Percentiles rank a stretch among this genome's conserved stretches.
Evolutionary conservation across 2,797 vertebrate species (phyloP).

Genomic region (Amphiprion clarkii): DNA sequence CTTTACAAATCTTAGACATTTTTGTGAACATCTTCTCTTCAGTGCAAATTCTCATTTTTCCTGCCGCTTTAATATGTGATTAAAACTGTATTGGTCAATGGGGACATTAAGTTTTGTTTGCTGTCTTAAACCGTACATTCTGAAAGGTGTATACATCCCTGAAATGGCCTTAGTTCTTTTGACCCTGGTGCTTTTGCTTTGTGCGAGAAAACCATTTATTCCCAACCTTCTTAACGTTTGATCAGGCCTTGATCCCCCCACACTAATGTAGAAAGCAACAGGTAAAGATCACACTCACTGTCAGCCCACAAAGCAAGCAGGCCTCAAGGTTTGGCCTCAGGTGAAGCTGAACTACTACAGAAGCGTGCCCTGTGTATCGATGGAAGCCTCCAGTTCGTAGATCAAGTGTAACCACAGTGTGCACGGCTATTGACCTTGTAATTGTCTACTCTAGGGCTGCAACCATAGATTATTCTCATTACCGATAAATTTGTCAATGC

Average conservation of each 20-base stretch:
- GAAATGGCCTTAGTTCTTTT: constrained; percentile 31
- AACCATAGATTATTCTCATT: constrained; percentile 53
- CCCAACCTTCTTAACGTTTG: constrained; percentile 31
- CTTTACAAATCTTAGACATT: constrained; percentile 46
- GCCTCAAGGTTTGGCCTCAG: constrained; percentile 6
- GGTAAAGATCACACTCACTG: constrained; percentile 37
- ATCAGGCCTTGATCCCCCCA: constrained; percentile 17
- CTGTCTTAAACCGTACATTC: constrained; percentile 10
- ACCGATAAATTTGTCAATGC: constrained; percentile 41
- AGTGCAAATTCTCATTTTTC: constrained; percentile 43
- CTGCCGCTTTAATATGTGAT: constrained; percentile 19
- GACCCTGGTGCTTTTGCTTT: constrained; percentile 30
- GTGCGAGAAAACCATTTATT: constrained; percentile 24
- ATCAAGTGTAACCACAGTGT: constrained; percentile 47
- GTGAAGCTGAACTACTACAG: constrained; percentile 27
- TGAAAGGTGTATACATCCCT: constrained; percentile 26
- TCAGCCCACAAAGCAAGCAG: constrained; percentile 42
- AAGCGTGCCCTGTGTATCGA: constrained; percentile 29
- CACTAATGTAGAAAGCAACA: constrained; percentile 44
- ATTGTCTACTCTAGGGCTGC: constrained; percentile 35
- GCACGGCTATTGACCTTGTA: constrained; percentile 45
- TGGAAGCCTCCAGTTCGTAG: constrained; percentile 44
- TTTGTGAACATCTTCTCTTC: constrained; percentile 39
- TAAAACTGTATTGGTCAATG: constrained; percentile 41
- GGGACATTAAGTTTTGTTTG: constrained; percentile 48